A percentile compares a stretch with the other conserved stretches of the same genome.
Conservation (phyloP, 1,140 invertebrate genomes). For the Eumeta japonica region DNA sequence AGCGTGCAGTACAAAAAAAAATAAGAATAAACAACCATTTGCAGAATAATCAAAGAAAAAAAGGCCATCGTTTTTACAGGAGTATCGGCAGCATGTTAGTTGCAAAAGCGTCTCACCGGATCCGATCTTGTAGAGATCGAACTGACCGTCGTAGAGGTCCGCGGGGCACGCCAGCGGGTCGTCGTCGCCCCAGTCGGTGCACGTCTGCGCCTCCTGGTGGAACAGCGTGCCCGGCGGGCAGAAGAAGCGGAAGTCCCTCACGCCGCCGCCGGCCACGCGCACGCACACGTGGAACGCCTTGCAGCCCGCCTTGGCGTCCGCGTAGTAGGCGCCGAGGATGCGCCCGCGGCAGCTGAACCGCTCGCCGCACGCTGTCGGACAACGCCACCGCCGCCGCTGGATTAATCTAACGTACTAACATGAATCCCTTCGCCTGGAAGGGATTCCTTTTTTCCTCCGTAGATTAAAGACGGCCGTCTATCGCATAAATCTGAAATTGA, state of each 20-base stretch:
- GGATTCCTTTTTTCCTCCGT: too few species aligned
- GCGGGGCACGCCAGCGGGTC: conserved; percentile 74
- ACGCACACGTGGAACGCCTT: conserved; percentile 91
- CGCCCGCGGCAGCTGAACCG: conserved; percentile 84
- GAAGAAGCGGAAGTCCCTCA: conserved; percentile 80
- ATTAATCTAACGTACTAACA: too few species aligned
- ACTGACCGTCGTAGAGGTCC: conserved; percentile 78
- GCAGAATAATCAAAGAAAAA: too few species aligned
- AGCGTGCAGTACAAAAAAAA: too few species aligned
- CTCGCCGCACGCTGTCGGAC: conserved; percentile 80
- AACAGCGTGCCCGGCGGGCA: conserved; percentile 91
- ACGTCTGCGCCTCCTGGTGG: conserved; percentile 89
- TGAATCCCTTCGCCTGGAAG: too few species aligned
- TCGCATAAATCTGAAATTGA: too few species aligned
- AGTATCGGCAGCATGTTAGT: too few species aligned
- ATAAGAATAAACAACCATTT: too few species aligned
- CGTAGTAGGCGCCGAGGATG: conserved; percentile 88
- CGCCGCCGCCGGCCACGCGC: conserved; percentile 72
- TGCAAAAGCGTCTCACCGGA: conserved; percentile 61
- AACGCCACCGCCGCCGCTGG: too few species aligned
- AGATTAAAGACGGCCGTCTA: too few species aligned
- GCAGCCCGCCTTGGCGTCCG: conserved; percentile 86
- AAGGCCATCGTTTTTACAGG: too few species aligned
- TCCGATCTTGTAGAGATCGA: conserved; percentile 78
- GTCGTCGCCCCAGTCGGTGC: conserved; percentile 82